Conservation (phyloP, 1,140 invertebrate species). For the Heliconius hermathena region DNA sequence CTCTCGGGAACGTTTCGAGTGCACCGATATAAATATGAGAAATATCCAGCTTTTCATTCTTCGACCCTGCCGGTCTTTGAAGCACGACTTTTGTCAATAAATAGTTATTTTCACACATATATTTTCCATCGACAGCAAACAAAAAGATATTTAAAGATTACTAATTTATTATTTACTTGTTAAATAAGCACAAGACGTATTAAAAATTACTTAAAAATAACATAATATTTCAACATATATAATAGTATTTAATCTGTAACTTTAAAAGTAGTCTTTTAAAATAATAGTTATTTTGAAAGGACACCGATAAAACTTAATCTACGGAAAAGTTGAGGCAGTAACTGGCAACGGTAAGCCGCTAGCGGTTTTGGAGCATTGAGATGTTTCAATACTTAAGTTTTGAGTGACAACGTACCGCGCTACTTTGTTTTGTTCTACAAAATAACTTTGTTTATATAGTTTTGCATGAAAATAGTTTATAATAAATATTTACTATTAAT, state of each 20-base stretch:
- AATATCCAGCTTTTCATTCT: slow-evolving; percentile 75
- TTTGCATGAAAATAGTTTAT: neutral
- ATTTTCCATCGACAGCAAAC: too few species aligned
- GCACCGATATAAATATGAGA: slow-evolving; percentile 79
- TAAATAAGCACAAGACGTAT: neutral
- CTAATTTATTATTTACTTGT: neutral
- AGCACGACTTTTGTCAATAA: neutral
- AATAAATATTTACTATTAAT: too few species aligned
- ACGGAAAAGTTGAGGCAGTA: slow-evolving; percentile 61
- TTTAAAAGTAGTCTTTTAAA: too few species aligned
- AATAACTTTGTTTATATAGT: slow-evolving; percentile 62
- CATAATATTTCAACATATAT: too few species aligned
- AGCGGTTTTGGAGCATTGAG: slow-evolving; percentile 62
- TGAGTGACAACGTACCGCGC: slow-evolving; percentile 44
- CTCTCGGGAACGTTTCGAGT: slow-evolving; percentile 76
- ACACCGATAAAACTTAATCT: slow-evolving; percentile 24
- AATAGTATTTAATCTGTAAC: too few species aligned
- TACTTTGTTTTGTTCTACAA: slow-evolving; percentile 58
- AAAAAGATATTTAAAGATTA: too few species aligned
- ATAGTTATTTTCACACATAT: neutral
- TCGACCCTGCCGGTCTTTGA: neutral
- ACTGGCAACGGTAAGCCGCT: slow-evolving; percentile 40
- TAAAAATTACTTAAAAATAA: too few species aligned
- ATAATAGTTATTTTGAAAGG: slow-evolving; percentile 15
- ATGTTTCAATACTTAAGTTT: slow-evolving; percentile 57